phyloP scores from a whole-genome alignment of 2,113 vertebrate species.

The Mobula birostris region DNA sequence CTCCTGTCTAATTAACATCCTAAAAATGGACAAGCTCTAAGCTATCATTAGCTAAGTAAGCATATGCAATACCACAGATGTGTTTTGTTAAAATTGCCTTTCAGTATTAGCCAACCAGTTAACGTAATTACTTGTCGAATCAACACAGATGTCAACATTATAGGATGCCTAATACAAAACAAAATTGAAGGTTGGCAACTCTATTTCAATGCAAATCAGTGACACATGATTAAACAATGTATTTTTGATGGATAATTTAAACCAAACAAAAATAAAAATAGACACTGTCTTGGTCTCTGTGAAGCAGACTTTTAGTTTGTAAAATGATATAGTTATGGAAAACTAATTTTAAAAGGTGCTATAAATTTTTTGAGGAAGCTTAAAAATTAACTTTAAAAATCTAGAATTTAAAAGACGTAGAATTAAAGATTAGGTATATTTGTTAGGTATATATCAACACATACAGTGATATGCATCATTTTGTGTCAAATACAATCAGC shows the following conservation, averaged over 20 bases:
- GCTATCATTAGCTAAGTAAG: constrained; percentile 17
- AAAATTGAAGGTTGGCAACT: constrained; percentile 1
- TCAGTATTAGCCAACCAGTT: constrained; percentile 30
- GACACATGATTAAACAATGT: not conserved
- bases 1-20: not conserved
- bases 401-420: too few species aligned
- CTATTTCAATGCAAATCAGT: constrained; percentile 17
- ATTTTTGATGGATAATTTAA: not conserved
- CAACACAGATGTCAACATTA: constrained; percentile 29
- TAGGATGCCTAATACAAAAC: not conserved
- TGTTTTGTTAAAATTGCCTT: constrained; percentile 15
- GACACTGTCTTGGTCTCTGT: not conserved
- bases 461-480: too few species aligned
- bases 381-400: not conserved
- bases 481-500: too few species aligned
- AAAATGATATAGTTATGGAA: not conserved
- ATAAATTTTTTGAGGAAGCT: too few species aligned
- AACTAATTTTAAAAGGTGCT: not conserved
- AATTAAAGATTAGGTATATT: too few species aligned
- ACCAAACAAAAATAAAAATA: not conserved
- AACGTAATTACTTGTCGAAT: constrained; percentile 28
- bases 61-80: constrained; percentile 17
- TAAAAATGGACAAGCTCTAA: not conserved
- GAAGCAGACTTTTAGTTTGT: not conserved
- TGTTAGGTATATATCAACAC: too few species aligned